Conservation (phyloP, 2,888 invertebrate genomes). For the Phania funesta region DNA sequence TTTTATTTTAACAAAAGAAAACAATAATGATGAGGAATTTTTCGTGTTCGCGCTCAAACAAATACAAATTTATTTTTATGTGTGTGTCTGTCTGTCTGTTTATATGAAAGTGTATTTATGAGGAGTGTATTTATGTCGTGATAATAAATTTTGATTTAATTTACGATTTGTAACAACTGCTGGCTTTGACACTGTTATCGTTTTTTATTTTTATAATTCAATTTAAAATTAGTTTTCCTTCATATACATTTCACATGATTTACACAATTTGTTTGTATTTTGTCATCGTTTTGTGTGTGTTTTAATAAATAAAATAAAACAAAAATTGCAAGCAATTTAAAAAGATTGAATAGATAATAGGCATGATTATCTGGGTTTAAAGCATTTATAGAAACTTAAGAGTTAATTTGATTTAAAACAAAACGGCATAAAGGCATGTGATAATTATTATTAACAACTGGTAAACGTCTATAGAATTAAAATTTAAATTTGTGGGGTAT, state of each 20-base stretch:
- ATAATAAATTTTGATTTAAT: conserved; percentile 68
- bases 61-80: conserved; percentile 5
- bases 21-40: conserved; percentile 3
- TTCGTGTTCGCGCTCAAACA: not conserved
- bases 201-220: conserved; percentile 55
- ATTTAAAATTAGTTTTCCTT: conserved; percentile 45
- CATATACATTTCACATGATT: conserved; percentile 15
- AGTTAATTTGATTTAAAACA: conserved; percentile 62
- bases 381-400: conserved; percentile 37
- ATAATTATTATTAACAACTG: conserved; percentile 7
- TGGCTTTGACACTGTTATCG: conserved; percentile 46
- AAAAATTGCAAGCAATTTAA: not conserved
- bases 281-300: conserved; percentile 15
- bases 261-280: conserved; percentile 30
- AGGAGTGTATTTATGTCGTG: conserved; percentile 65
- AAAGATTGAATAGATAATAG: conserved; percentile 47
- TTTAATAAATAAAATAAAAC: not conserved
- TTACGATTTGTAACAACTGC: conserved; percentile 58
- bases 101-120: conserved; percentile 30
- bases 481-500: too few species aligned
- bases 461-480: too few species aligned
- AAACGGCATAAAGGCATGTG: conserved; percentile 9
- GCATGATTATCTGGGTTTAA: conserved; percentile 47
- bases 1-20: conserved; percentile 41
- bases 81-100: not conserved